Evolutionary conservation across 2,113 vertebrate genomes (phyloP).

Genomic region (Columba janthina): DNA sequence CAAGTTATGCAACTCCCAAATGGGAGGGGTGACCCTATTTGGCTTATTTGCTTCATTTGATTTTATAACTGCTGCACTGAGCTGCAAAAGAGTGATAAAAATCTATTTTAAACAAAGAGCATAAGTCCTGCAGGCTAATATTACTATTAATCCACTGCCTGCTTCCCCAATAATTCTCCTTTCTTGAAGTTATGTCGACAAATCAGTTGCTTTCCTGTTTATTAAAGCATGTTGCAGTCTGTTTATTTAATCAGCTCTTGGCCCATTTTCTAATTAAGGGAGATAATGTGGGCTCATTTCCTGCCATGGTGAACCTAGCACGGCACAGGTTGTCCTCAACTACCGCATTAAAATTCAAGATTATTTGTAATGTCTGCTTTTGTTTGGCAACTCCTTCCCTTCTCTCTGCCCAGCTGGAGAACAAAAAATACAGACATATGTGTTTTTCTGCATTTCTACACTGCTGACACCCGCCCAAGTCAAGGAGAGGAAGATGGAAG

Average conservation of each 20-base stretch:
- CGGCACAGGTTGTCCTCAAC: neutral
- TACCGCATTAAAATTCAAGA: slow-evolving; percentile 5
- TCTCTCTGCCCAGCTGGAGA: neutral
- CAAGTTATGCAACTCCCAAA: neutral
- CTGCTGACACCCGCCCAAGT: neutral
- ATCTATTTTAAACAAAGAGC: neutral
- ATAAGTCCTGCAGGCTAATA: neutral
- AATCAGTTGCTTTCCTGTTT: slow-evolving; percentile 35
- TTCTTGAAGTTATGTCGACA: slow-evolving; percentile 38
- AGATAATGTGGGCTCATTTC: slow-evolving; percentile 37
- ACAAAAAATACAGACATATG: neutral
- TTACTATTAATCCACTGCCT: neutral
- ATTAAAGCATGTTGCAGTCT: neutral
- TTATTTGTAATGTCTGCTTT: neutral
- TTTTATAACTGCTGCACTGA: neutral
- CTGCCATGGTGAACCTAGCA: slow-evolving; percentile 1
- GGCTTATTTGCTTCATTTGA: neutral
- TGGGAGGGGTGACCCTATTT: neutral
- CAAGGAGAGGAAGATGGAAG: neutral
- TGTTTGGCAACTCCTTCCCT: neutral
- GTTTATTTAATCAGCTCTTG: slow-evolving; percentile 39
- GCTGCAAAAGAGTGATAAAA: slow-evolving; percentile 6
- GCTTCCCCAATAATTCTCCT: neutral
- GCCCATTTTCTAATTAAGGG: slow-evolving; percentile 55
- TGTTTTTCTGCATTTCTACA: neutral